Base-by-base conservation (phyloP, 2,797 vertebrate genomes). In the Tiaroga cobitis region DNA sequence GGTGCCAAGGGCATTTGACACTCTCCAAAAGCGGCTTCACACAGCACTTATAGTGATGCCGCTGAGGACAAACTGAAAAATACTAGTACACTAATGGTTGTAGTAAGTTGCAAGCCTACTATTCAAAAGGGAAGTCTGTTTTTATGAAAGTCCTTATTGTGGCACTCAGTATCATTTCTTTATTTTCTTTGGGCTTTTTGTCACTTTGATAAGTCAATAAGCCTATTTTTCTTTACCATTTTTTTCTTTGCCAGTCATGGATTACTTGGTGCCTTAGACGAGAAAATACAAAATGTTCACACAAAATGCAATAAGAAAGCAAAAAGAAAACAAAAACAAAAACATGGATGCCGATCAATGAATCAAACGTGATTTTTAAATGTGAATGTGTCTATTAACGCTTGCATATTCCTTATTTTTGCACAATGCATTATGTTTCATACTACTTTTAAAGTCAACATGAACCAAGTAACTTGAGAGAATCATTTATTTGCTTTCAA, bases 1-100 rank as follows among this genome's bases (percentile, higher is more conserved):
- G 76, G 83, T 73, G 83, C 68, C 67, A 70, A 85, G 83, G 76
- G 83, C 76, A 85, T 63, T 43, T 80, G 83, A 85, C 83, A 80
- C 85, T 76, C 80, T 86, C 74, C 85, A 86, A 63, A 87, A 67
- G 68, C 41, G 34, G 19, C 63, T 59, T 81, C 68, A 80, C 56
- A 80, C 34, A 76, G 70, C 69, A 74, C 61, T 80, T 84, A 79
- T n/a, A 21, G 59, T 51, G 34, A 61, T 43, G 61, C 80, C 21
- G 56, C 41, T 1, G 43, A 80, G 59, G 37, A 77, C 51, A 73
- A 59, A 32, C 34, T 78, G 63, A 83, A 41, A 68, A 59, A 77
- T 39, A 7, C 26, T 74, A 39, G 51, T 16, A 59, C 18, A 24
- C 32, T 80, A 65, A 73, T 32, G 46, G n/a, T 37, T 37, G 37